Evolutionary conservation across 1,140 invertebrate genomes (phyloP).

Genomic region (Neodiprion fabricii): DNA sequence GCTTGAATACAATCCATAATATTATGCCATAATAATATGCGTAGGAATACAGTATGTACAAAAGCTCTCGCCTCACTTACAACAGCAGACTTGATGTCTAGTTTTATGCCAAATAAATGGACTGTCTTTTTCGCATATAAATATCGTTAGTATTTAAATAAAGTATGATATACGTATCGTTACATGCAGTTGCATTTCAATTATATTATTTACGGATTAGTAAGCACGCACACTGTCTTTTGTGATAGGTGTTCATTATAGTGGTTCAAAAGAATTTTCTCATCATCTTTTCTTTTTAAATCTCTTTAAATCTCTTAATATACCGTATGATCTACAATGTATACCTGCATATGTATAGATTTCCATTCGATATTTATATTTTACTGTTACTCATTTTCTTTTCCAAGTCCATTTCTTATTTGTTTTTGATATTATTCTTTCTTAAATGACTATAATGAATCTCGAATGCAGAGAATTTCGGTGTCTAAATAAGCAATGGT

Average conservation of each 20-base stretch:
- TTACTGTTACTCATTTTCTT: too few relatives aligned
- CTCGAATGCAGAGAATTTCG: background rate
- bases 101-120: background rate
- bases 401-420: too few relatives aligned
- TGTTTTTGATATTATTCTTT: background rate
- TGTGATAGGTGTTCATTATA: background rate
- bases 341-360: too few relatives aligned
- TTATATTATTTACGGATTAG: background rate
- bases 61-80: background rate
- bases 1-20: background rate
- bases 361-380: too few relatives aligned
- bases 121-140: background rate
- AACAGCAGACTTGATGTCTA: background rate
- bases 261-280: background rate
- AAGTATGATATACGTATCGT: background rate
- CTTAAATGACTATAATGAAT: background rate
- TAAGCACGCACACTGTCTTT: conserved; percentile 7
- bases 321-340: background rate
- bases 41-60: background rate
- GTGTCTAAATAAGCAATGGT: background rate
- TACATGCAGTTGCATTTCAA: background rate
- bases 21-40: background rate
- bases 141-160: background rate
- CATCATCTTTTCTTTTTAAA: too few relatives aligned
- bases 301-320: background rate